A percentile compares a stretch with the other conserved stretches of the same genome.
phyloP scores from a whole-genome alignment of 2,113 vertebrate species.

The Neogale vison region DNA sequence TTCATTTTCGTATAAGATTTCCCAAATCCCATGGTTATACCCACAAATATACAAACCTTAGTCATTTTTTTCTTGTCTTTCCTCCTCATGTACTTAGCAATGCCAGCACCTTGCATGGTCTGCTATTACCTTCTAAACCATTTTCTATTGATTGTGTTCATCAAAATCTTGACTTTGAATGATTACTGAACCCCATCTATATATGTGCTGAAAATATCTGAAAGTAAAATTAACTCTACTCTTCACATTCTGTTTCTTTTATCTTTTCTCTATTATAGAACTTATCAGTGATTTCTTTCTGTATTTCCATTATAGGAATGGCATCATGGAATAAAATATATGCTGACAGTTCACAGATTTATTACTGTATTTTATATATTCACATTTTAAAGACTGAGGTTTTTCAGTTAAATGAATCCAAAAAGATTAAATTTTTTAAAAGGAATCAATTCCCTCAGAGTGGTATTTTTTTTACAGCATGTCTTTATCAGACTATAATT shows the following conservation, averaged over 20 bases:
- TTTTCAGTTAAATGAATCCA: conserved; percentile 62
- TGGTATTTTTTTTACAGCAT: conserved; percentile 1
- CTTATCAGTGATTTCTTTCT: conserved; percentile 54
- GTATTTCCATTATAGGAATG: conserved; percentile 37
- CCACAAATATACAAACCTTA: not conserved
- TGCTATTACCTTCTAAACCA: conserved; percentile 29
- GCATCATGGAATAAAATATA: conserved; percentile 66
- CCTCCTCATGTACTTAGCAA: conserved; percentile 45
- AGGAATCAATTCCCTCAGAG: conserved; percentile 41
- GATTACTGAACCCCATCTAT: not conserved
- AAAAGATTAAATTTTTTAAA: conserved; percentile 69
- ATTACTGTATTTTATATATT: conserved; percentile 65
- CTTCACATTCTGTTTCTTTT: conserved; percentile 55
- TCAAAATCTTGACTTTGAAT: conserved; percentile 66
- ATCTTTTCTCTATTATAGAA: conserved; percentile 51
- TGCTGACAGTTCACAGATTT: conserved; percentile 53
- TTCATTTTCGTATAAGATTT: conserved; percentile 44
- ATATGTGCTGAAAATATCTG: conserved; percentile 32
- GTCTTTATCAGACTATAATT: conserved; percentile 53
- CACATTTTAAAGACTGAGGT: conserved; percentile 68
- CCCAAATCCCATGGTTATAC: conserved; percentile 17
- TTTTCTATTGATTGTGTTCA: conserved; percentile 64
- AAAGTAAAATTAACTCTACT: conserved; percentile 59
- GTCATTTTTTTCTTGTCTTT: not conserved
- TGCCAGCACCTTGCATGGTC: not conserved